Evolutionary conservation across 2,797 vertebrate genomes (phyloP).

Genomic region (Hydrolagus colliei): DNA sequence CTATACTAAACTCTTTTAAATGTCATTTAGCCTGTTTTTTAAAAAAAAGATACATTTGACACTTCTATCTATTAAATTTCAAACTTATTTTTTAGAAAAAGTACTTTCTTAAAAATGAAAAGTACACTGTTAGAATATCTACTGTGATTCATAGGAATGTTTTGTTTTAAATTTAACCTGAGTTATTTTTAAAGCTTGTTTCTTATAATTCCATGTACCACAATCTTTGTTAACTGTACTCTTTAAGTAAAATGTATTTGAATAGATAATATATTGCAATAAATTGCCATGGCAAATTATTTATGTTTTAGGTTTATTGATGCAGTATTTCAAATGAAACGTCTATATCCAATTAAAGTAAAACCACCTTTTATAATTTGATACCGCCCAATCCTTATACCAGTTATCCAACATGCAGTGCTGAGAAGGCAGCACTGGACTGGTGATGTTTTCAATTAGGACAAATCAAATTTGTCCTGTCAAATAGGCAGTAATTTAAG

Average conservation of each 20-base stretch:
- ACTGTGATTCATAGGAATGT: constrained; percentile 4
- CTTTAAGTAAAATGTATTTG: constrained; percentile 33
- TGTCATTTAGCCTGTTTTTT: background rate
- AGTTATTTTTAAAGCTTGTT: constrained; percentile 8
- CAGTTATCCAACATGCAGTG: too few relatives aligned
- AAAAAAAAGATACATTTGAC: background rate
- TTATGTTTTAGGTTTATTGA: background rate
- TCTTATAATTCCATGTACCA: constrained; percentile 16
- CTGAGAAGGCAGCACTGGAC: too few relatives aligned
- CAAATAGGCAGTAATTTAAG: too few relatives aligned
- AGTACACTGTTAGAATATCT: background rate
- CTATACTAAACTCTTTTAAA: constrained; percentile 7
- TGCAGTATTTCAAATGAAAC: background rate
- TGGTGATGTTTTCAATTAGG: too few relatives aligned
- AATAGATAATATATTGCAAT: constrained; percentile 36
- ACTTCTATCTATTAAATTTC: constrained; percentile 12
- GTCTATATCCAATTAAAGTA: background rate
- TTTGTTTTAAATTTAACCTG: constrained; percentile 18
- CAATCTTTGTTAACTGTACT: constrained; percentile 33
- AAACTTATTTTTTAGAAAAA: background rate
- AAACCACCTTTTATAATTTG: too few relatives aligned
- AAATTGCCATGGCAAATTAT: constrained; percentile 30
- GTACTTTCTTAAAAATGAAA: constrained; percentile 3
- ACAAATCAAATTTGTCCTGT: too few relatives aligned
- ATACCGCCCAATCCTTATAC: too few relatives aligned